These are phyloP conservation scores for Bujurquina vittata DNA, from an alignment of 2,113 vertebrate genomes.

Conservation along the genomic window DNA sequence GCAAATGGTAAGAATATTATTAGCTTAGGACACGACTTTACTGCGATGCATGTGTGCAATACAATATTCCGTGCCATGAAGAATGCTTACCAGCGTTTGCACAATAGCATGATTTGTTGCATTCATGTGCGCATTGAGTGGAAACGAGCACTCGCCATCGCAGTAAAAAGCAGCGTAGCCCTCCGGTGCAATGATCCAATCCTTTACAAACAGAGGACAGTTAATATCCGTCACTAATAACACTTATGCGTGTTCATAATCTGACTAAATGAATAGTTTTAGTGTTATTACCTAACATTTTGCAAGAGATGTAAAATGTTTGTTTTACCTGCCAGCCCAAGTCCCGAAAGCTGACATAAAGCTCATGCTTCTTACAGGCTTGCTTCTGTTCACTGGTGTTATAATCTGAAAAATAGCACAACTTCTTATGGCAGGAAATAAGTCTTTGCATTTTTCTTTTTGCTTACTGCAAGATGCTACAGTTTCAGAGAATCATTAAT, in stretches of 20 bases:
- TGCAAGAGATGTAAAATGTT: background rate
- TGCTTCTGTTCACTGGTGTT: slow-evolving; percentile 98
- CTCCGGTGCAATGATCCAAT: slow-evolving; percentile 99
- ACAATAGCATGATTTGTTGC: slow-evolving; percentile 99
- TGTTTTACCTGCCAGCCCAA: slow-evolving; percentile 95
- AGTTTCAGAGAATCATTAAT: background rate
- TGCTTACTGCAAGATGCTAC: background rate
- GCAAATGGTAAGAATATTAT: slow-evolving; percentile 20
- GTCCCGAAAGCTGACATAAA: slow-evolving; percentile 98
- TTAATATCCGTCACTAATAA: slow-evolving; percentile 1
- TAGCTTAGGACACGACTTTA: slow-evolving; percentile 19
- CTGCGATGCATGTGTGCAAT: background rate
- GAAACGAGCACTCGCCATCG: slow-evolving; percentile 97
- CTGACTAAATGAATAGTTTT: background rate
- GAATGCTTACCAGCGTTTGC: slow-evolving; percentile 90
- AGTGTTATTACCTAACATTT: background rate
- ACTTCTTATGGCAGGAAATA: background rate
- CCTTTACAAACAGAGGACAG: slow-evolving; percentile 76
- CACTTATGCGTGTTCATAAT: background rate
- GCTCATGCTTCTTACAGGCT: slow-evolving; percentile 98
- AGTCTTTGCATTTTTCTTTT: background rate
- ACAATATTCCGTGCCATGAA: background rate
- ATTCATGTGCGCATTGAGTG: slow-evolving; percentile 99
- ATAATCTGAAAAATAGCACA: slow-evolving; percentile 83
- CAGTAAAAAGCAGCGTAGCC: slow-evolving; percentile 98